Base-by-base conservation (phyloP, 2,113 vertebrate genomes). In the Ameiurus melas region DNA sequence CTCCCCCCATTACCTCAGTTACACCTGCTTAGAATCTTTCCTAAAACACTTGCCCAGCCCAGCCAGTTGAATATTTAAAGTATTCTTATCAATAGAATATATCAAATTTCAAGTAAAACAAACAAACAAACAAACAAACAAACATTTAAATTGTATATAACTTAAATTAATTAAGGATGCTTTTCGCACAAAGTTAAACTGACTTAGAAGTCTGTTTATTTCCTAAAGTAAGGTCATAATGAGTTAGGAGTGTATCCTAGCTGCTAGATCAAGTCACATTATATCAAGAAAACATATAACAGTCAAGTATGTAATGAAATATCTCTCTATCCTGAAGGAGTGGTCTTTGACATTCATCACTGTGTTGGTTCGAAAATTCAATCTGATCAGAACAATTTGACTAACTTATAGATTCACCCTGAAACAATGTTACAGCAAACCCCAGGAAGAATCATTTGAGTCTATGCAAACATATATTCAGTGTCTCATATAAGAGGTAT, bases 401-500 rank as follows among this genome's bases (percentile, higher is more conserved):
- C 6, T 53, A 83, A 43, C 20, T 36, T 62, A 71, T 64, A 57
- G 39, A 85, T 68, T 78, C 71, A 33, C 30, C n/a, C 36, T 66
- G 57, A 53, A 87, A 27, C 70, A 53, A 6, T 64, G 36, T 64
- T 77, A 51, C 25, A 92, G 57, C n/a, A 73, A 64, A 33, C 87
- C 87, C 71, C 71, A 88, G 85, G 87, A 83, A 94, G 90, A 93
- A 89, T 51, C 33, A 83, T 88, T 57, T 57, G 85, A 89, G 89
- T 92, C 25, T 64, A 88, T 92, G 90, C 90, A 91, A 87, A 89
- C 75, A 83, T 92, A 87, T 85, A 89, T 88, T 87, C 87, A 87
- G 83, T 83, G 89, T 92, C 85, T 91, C 87, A 86, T 84, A 88
- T 78, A 68, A 78, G 78, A 91, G 91, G 93, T 83, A 78, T 84